Conservation (phyloP, 2,113 vertebrate species). For the Phyllostomus hastatus region DNA sequence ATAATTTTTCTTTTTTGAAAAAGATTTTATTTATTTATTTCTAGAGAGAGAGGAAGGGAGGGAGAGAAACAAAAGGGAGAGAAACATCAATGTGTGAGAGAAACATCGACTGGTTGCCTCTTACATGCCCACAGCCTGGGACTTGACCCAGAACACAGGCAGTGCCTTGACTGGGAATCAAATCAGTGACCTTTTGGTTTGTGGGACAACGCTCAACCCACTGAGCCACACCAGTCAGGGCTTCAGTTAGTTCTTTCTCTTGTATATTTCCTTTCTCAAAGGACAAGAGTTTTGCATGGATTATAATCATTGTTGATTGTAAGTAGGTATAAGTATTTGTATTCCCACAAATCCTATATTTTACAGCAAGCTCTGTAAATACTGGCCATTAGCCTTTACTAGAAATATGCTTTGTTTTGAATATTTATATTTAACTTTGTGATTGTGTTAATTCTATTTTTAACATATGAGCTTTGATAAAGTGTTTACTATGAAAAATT, state of each 20-base stretch:
- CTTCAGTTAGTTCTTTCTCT: background rate
- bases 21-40: too few species aligned
- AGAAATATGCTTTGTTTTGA: background rate
- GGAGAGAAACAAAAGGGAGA: too few species aligned
- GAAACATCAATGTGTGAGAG: too few species aligned
- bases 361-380: background rate
- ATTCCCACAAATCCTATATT: background rate
- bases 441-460: background rate
- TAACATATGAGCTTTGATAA: background rate
- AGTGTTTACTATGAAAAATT: background rate
- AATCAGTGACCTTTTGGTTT: too few species aligned
- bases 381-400: background rate
- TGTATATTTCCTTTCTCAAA: background rate
- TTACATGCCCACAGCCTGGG: too few species aligned
- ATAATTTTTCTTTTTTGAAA: background rate
- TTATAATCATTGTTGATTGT: background rate
- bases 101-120: too few species aligned
- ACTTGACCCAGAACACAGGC: too few species aligned
- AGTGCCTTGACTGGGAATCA: too few species aligned
- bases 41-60: too few species aligned
- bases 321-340: background rate
- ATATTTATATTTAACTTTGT: background rate
- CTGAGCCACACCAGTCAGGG: too few species aligned
- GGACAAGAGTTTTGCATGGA: background rate
- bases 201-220: too few species aligned